Evolutionary conservation across 2,888 invertebrate species (phyloP).

Genomic region (Cosmorhoe ocellata): DNA sequence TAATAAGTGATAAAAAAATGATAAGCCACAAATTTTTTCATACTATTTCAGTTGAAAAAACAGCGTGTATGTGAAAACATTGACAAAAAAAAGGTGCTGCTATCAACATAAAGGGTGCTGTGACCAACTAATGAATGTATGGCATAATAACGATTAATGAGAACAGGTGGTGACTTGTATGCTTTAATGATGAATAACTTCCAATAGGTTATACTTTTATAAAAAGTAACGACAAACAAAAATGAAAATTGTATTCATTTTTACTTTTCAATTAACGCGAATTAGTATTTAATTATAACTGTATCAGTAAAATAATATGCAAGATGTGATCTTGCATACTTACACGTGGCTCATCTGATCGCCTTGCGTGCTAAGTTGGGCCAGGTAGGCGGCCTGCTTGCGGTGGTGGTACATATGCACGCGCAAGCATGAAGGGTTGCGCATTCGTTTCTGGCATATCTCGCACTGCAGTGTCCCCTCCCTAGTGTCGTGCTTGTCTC

Average conservation of each 20-base stretch:
- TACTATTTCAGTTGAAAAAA: neutral
- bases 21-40: neutral
- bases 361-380: slow-evolving; percentile 61
- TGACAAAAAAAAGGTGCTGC: neutral
- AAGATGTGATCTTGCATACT: slow-evolving; percentile 23
- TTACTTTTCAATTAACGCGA: too few relatives aligned
- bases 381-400: slow-evolving; percentile 80
- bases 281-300: neutral
- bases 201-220: too few relatives aligned
- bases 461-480: slow-evolving; percentile 86
- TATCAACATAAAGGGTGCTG: neutral
- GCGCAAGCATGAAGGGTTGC: slow-evolving; percentile 84
- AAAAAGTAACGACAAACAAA: too few relatives aligned
- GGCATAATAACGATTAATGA: too few relatives aligned
- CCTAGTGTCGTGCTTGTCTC: slow-evolving; percentile 87
- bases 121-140: too few relatives aligned
- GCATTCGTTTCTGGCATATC: slow-evolving; percentile 86
- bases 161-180: too few relatives aligned
- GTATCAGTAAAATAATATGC: too few relatives aligned
- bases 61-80: neutral
- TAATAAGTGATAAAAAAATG: slow-evolving; percentile 5
- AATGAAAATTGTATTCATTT: too few relatives aligned
- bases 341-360: slow-evolving; percentile 59
- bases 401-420: slow-evolving; percentile 86
- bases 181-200: too few relatives aligned